Evolutionary conservation across 2,113 vertebrate genomes (phyloP), one percentile per base, ranked within the genome.

Genomic region (Clarias magur): DNA sequence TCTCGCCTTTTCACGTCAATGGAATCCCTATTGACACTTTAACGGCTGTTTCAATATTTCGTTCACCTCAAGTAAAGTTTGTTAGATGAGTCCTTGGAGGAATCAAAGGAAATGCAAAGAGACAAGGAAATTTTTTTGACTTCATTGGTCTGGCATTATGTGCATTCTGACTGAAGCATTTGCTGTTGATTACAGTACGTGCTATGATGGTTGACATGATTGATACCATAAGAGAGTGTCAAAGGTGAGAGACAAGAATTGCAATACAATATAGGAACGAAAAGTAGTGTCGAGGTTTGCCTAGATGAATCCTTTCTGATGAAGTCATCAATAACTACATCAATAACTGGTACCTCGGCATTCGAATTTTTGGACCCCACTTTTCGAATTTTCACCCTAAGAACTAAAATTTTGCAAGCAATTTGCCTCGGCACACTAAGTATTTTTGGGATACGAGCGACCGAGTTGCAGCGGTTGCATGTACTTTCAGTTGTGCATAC

Each of bases 51-150:
- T 82, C 34, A 82, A 8, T 63, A 25, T 34, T 63, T 63, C 30
- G 63, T 9, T 82, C 27, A 48, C 34, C 34, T 38, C 59, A 62
- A 62, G 21, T 25, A 34, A 82, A 17, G 38, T 82, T 82, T 82
- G 80, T 53, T 48, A n/a, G 34, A n/a, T 48, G 23, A 53, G 25
- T 65, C 13, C 60, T 65, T 82, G 21, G 62, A 82, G 38, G 60
- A 82, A 83, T 67, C 38, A 83, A 38, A 48, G 34, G 80, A 42
- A 82, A 63, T 62, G 59, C 34, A 63, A 63, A 13, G 19, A 63
- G 80, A 82, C 80, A 82, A 63, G 57, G 57, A 48, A 82, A 82
- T 63, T 82, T 30, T 21, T 62, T 62, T 10, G 38, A 15, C 57
- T 60, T 62, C 30, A 80, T 81, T 23, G 79, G 8, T 81, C 30